phyloP scores from a whole-genome alignment of 2,113 vertebrate species.

The Pedionomus torquatus region DNA sequence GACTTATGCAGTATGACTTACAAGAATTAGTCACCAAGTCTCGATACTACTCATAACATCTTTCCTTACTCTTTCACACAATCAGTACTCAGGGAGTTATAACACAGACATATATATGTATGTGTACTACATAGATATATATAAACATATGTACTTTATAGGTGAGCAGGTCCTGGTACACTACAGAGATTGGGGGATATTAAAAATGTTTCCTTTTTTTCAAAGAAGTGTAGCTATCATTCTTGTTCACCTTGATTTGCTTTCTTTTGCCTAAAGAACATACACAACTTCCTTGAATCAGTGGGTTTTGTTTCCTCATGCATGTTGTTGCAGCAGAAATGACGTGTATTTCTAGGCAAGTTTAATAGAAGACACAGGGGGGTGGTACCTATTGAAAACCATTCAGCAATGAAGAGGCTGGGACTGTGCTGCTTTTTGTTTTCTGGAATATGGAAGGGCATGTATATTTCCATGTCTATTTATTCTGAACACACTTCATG shows the following conservation, averaged over 20 bases:
- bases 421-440: background rate
- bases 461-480: background rate
- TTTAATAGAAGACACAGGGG: background rate
- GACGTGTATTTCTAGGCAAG: background rate
- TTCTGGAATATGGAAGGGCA: background rate
- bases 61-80: background rate
- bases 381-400: background rate
- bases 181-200: background rate
- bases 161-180: background rate
- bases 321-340: background rate
- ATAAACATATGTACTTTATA: background rate
- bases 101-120: background rate
- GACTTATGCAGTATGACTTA: background rate
- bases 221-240: background rate
- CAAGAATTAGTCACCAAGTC: background rate
- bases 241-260: background rate
- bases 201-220: background rate
- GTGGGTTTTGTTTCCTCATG: background rate
- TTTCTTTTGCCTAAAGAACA: background rate
- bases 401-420: background rate
- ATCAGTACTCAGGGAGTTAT: background rate
- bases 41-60: background rate
- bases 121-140: too few species aligned
- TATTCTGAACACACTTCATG: background rate
- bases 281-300: background rate